Evolutionary conservation across 2,797 vertebrate genomes (phyloP), one percentile per base, ranked within the genome.

Genomic region (Phalloptychus januarius): DNA sequence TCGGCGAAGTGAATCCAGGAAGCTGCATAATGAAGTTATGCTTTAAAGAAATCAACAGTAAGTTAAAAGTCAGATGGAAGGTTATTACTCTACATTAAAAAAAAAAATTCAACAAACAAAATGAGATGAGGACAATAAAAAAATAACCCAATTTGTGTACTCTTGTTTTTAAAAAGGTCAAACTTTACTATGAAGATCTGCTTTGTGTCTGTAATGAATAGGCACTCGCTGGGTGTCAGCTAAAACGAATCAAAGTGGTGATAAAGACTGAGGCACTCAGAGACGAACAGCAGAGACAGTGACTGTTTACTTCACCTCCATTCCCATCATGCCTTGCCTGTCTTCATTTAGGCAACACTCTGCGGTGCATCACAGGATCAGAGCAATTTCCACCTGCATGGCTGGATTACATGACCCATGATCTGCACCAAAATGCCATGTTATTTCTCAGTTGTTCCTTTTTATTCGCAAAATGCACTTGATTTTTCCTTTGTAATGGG

Each of bases 291-390:
- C 23, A n/a, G 54, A 76, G 78, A 82, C 50, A 3, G 75, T 69
- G 71, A 71, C 48, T 71, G 79, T 84, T 86, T 79, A 83, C 77
- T 72, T 75, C 80, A 78, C 69, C 88, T 84, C 45, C 76, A 79
- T 79, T 91, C 88, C 89, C 87, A 84, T 85, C 84, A 90, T 85
- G 86, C 79, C 75, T 82, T 80, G 77, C 83, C 45, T 4, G 71
- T 79, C 83, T 89, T 82, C 75, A 75, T 85, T 85, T 79, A 75
- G 75, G 76, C 84, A 81, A 82, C 81, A 81, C 72, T 83, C 72
- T 12, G 78, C 2, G 52, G 76, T 31, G 78, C 79, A 69, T 77
- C 23, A 8, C 73, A 63, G 72, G 79, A 76, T 77, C 81, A 70
- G 63, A 72, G 79, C 82, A 72, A 80, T 88, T 86, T 85, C 76